Percentiles rank a stretch among this genome's conserved stretches.
phyloP scores from a whole-genome alignment of 2,113 vertebrate genomes.

The Oryzias woworae region DNA sequence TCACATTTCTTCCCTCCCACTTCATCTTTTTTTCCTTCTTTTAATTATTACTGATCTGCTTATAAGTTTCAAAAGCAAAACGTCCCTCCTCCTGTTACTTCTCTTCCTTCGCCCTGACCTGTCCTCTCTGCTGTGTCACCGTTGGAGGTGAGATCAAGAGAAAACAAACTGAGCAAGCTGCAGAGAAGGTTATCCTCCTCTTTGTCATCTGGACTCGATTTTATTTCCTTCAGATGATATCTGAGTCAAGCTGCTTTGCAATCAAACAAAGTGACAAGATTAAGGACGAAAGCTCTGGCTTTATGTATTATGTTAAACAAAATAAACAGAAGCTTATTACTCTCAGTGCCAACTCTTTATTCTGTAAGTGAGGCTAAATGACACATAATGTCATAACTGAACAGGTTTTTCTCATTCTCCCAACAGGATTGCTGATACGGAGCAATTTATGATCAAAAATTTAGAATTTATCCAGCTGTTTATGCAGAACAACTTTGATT shows the following conservation, averaged over 20 bases:
- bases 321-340: constrained; percentile 54
- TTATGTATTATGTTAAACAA: constrained; percentile 41
- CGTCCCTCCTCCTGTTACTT: constrained; percentile 2
- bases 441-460: constrained; percentile 24
- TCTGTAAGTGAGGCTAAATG: constrained; percentile 55
- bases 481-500: not conserved
- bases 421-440: constrained; percentile 21
- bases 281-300: constrained; percentile 8
- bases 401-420: constrained; percentile 42
- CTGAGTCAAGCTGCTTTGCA: constrained; percentile 29
- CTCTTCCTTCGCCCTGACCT: constrained; percentile 1
- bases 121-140: constrained; percentile 44
- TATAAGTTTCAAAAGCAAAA: constrained; percentile 39
- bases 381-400: constrained; percentile 35
- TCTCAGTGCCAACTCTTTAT: constrained; percentile 43
- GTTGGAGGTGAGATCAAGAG: constrained; percentile 53
- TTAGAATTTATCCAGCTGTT: constrained; percentile 21
- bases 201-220: constrained; percentile 53
- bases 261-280: constrained; percentile 47
- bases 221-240: constrained; percentile 56
- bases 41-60: constrained; percentile 62
- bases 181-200: constrained; percentile 28
- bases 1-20: constrained; percentile 77
- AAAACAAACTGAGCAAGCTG: constrained; percentile 30
- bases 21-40: constrained; percentile 10